These are phyloP conservation scores for Unio delphinus DNA, from an alignment of 2,888 invertebrate species.

Conservation along the genomic window DNA sequence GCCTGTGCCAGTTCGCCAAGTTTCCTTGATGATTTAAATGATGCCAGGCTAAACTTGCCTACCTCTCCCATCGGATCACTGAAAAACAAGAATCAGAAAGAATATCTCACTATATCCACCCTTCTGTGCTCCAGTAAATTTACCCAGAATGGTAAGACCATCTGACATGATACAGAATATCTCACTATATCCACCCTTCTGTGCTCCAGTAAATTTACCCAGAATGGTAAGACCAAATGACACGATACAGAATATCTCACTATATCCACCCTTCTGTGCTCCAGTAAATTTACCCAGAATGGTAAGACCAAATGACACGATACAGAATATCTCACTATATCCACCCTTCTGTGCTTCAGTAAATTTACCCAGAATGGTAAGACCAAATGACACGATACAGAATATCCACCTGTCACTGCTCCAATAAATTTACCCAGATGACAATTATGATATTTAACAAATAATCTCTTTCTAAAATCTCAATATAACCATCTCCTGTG, in stretches of 20 bases:
- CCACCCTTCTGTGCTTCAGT: constrained; percentile 92
- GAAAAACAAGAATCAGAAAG: constrained; percentile 76
- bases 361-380: constrained; percentile 94
- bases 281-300: constrained; percentile 97
- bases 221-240: constrained; percentile 80
- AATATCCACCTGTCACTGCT: constrained; percentile 89
- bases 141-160: constrained; percentile 86
- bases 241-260: constrained; percentile 80
- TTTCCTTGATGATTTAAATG: constrained; percentile 58
- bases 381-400: constrained; percentile 4
- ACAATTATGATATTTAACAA: background rate
- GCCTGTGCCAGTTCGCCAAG: constrained; percentile 53
- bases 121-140: constrained; percentile 95
- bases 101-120: constrained; percentile 86
- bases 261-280: constrained; percentile 88
- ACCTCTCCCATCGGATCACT: constrained; percentile 75
- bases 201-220: constrained; percentile 96
- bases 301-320: constrained; percentile 73
- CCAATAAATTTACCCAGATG: constrained; percentile 97
- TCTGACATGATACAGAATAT: constrained; percentile 76
- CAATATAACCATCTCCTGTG: constrained; percentile 74
- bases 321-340: constrained; percentile 83
- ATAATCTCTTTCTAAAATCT: constrained; percentile 82
- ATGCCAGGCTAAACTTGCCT: constrained; percentile 27
- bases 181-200: constrained; percentile 86